Percentiles rank a stretch among this genome's conserved stretches.
These are phyloP conservation scores for Pararge aegeria DNA, from an alignment of 1,140 invertebrate species.

Conservation along the genomic window DNA sequence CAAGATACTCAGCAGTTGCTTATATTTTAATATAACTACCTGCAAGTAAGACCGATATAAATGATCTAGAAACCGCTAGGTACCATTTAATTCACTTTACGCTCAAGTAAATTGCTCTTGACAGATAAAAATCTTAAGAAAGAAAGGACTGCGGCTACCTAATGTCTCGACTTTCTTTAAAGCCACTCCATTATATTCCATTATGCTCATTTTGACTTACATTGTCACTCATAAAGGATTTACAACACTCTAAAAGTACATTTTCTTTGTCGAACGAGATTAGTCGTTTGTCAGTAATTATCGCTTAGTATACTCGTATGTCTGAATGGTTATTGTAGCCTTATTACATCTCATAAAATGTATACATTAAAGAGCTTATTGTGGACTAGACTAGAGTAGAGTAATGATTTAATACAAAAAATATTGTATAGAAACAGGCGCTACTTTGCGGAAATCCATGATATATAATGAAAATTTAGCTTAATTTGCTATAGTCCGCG, in stretches of 20 bases:
- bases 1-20: no score
- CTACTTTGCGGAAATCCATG: no score
- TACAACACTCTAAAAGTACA: conserved; percentile 34
- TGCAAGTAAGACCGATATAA: background rate
- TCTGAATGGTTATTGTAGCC: conserved; percentile 20
- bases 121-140: conserved; percentile 27
- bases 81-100: conserved; percentile 18
- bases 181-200: conserved; percentile 29
- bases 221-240: conserved; percentile 40
- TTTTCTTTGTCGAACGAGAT: conserved; percentile 31
- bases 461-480: no score
- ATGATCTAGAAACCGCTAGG: background rate
- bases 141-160: conserved; percentile 28
- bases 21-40: background rate
- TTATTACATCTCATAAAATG: conserved; percentile 17
- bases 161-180: conserved; percentile 37
- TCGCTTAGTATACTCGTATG: conserved; percentile 9
- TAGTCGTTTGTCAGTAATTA: conserved; percentile 33
- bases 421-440: no score
- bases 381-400: no score
- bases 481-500: no score
- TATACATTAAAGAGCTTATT: no score
- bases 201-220: conserved; percentile 29
- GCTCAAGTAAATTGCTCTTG: conserved; percentile 26
- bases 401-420: no score